Evolutionary conservation across 2,888 invertebrate species (phyloP), one percentile per base, ranked within the genome.

Genomic region (Netelia virgata): DNA sequence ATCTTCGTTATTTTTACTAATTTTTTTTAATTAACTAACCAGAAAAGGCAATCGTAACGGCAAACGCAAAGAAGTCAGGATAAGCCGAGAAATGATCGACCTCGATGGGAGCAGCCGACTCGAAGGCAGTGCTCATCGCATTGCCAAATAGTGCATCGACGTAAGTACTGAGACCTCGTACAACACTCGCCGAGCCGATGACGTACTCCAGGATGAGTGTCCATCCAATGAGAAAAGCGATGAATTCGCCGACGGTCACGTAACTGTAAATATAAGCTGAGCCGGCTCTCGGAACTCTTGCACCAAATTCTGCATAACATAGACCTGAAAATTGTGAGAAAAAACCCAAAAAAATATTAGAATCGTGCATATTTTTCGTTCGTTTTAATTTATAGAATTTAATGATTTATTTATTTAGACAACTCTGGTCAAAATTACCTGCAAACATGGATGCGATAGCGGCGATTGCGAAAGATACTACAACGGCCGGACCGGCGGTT

Each of bases 191-290:
- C 0, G 97, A 96, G 14, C 97, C 98, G 84, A 98, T 97, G 59
- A 97, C 96, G 93, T 98, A 98, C 92, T 98, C 98, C 70, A 98
- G 94, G 88, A 98, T 97, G 72, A 98, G 95, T 93, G 98, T 98
- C 98, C 98, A 98, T 18, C 98, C 98, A 89, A 98, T 98, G 66
- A 97, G 95, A 93, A 98, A 98, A 0, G 98, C 98, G 78, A 97
- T 96, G 90, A 98, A 96, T 94, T 98, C 98, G 0, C 98, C 98
- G 78, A 98, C 96, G 72, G 98, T 97, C 18, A 98, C 98, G 92
- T 98, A 98, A 91, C 97, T 98, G 95, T 98, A 98, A 6, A 98
- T 96, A 90, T 98, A 98, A 0, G 98, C 98, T 0, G 98, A 98
- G 3, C 98, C 98, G 0, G 98, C 98, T 91, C 97, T 97, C 0